A percentile compares a stretch with the other conserved stretches of the same genome.
Conservation (phyloP, 2,113 vertebrate species). For the Takifugu bimaculatus region DNA sequence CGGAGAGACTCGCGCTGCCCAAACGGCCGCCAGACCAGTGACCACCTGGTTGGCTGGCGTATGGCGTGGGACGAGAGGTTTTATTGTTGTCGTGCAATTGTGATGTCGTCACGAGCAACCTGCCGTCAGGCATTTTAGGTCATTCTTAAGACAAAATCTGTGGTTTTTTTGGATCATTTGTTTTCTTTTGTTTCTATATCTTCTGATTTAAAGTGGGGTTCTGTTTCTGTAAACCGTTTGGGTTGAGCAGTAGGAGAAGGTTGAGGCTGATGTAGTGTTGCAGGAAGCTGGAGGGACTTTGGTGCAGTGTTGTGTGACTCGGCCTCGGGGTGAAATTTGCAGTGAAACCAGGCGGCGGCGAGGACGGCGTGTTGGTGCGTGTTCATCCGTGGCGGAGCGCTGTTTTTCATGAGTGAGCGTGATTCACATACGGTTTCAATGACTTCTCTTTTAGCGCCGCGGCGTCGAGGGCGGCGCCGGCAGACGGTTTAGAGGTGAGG, state of each 20-base stretch:
- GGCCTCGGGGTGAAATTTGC: conserved; percentile 60
- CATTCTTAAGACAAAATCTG: not conserved
- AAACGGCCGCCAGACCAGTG: conserved; percentile 11
- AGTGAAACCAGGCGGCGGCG: conserved; percentile 47
- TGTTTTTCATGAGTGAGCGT: conserved; percentile 44
- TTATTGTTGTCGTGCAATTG: conserved; percentile 55
- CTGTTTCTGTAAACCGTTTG: not conserved
- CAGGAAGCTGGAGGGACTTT: conserved; percentile 38
- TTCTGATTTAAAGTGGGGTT: not conserved
- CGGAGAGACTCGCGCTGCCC: conserved; percentile 27
- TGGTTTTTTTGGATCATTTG: not conserved
- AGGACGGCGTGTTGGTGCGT: conserved; percentile 8
- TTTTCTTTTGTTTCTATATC: conserved; percentile 29
- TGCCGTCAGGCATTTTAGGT: not conserved
- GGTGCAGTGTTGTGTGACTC: conserved; percentile 50
- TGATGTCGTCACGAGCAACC: conserved; percentile 60
- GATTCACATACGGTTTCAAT: conserved; percentile 19
- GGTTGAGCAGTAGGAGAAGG: not conserved
- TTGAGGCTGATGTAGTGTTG: conserved; percentile 27
- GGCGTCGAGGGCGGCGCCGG: conserved; percentile 19
- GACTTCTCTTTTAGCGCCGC: not conserved
- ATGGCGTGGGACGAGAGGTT: conserved; percentile 64
- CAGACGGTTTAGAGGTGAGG: conserved; percentile 37
- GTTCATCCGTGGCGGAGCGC: conserved; percentile 8
- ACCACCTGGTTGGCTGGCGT: not conserved